phyloP scores from a whole-genome alignment of 2,797 vertebrate species.

The Botia kubotai region DNA sequence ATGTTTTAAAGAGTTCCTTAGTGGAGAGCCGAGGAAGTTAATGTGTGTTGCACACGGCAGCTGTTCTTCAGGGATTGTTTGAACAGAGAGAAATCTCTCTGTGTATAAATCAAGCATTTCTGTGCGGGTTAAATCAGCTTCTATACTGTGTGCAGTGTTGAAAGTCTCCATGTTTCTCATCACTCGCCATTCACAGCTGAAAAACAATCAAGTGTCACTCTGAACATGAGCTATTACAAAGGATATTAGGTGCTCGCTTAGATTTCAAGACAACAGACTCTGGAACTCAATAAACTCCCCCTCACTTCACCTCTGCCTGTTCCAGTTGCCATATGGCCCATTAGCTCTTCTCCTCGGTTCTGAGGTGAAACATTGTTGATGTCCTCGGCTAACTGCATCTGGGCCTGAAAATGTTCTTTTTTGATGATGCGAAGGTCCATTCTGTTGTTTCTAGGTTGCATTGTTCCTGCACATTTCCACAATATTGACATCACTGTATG shows the following conservation, averaged over 20 bases:
- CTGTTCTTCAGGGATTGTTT: not conserved
- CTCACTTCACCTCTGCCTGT: conserved; percentile 12
- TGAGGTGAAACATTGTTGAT: conserved; percentile 33
- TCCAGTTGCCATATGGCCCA: conserved; percentile 20
- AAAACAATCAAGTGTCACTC: not conserved
- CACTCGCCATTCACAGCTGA: not conserved
- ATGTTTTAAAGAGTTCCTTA: not conserved
- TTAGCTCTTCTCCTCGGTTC: conserved; percentile 11
- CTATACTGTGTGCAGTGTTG: conserved; percentile 32
- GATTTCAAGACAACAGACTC: conserved; percentile 18
- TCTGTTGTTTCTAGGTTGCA: not conserved
- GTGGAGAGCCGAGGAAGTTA: not conserved
- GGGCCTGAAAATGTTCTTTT: conserved; percentile 19
- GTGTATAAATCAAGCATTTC: conserved; percentile 19
- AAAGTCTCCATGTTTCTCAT: not conserved
- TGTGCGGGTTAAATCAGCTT: conserved; percentile 34
- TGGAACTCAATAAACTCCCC: conserved; percentile 16
- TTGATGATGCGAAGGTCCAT: conserved; percentile 9
- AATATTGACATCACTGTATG: not conserved
- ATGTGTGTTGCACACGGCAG: not conserved
- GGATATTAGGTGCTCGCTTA: conserved; percentile 30
- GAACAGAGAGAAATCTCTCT: conserved; percentile 13
- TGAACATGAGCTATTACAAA: conserved; percentile 29
- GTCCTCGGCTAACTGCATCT: conserved; percentile 35
- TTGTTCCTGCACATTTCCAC: not conserved